A percentile compares a stretch with the other conserved stretches of the same genome.
phyloP scores from a whole-genome alignment of 2,888 invertebrate species.

The Pemphredon lugubris region DNA sequence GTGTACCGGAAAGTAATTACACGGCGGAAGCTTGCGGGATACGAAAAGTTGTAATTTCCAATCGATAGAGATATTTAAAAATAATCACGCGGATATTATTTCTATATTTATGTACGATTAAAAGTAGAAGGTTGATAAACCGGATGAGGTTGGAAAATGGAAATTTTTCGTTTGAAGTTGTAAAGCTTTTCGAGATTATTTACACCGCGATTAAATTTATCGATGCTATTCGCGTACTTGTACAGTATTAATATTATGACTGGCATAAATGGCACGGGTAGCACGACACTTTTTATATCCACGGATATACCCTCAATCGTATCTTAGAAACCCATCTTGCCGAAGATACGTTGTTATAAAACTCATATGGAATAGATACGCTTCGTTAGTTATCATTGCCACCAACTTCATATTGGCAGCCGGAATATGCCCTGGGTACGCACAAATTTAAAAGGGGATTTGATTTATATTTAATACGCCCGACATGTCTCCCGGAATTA shows the following conservation, averaged over 20 bases:
- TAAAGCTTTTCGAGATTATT: no score
- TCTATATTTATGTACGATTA: no score
- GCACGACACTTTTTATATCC: neutral
- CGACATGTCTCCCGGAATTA: conserved; percentile 57
- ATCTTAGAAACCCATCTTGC: neutral
- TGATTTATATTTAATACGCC: conserved; percentile 65
- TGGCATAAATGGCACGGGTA: neutral
- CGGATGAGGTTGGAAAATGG: no score
- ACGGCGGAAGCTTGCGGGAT: no score
- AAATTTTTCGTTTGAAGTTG: no score
- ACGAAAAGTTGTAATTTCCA: no score
- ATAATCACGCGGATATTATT: no score
- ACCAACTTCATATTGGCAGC: conserved; percentile 6
- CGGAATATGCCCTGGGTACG: conserved; percentile 25
- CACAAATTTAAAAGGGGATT: conserved; percentile 47
- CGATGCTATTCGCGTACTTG: no score
- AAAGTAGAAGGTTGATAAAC: no score
- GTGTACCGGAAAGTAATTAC: neutral
- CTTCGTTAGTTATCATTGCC: neutral
- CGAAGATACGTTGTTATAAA: neutral
- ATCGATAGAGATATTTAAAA: no score
- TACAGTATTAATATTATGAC: no score
- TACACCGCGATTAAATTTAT: no score
- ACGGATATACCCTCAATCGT: conserved; percentile 1
- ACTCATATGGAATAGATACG: neutral